Percentiles rank a stretch among this genome's conserved stretches.
These are phyloP conservation scores for Antennarius striatus DNA, from an alignment of 2,113 vertebrate species.

Conservation along the genomic window DNA sequence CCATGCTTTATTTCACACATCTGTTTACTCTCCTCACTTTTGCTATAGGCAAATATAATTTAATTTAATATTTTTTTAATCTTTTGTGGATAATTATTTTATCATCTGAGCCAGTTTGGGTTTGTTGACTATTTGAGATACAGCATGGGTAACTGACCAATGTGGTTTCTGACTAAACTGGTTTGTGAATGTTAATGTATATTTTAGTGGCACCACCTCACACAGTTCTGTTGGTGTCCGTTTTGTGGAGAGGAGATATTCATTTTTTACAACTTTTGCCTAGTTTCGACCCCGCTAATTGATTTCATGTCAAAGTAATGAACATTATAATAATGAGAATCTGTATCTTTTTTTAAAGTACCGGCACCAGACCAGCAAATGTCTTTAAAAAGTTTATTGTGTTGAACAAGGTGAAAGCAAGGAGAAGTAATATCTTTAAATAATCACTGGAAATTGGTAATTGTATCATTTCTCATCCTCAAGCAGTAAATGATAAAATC, in stretches of 20 bases:
- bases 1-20: too few relatives aligned
- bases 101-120: slow-evolving; percentile 43
- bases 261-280: neutral
- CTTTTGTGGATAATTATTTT: slow-evolving; percentile 41
- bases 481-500: slow-evolving; percentile 56
- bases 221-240: neutral
- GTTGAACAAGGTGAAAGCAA: slow-evolving; percentile 28
- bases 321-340: too few relatives aligned
- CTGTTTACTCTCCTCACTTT: too few relatives aligned
- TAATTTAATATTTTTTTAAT: too few relatives aligned
- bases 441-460: slow-evolving; percentile 68
- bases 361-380: slow-evolving; percentile 6
- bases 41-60: too few relatives aligned
- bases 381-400: neutral
- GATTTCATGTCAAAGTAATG: too few relatives aligned
- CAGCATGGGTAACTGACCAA: neutral
- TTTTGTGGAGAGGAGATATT: neutral
- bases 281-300: too few relatives aligned
- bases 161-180: slow-evolving; percentile 20
- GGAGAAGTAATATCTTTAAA: slow-evolving; percentile 40
- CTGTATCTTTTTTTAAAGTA: too few relatives aligned
- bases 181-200: slow-evolving; percentile 25
- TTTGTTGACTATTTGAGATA: slow-evolving; percentile 24
- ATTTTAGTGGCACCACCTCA: slow-evolving; percentile 4
- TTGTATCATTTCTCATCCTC: slow-evolving; percentile 48